Evolutionary conservation across 2,797 vertebrate genomes (phyloP).

Genomic region (Epinephelus awoara): DNA sequence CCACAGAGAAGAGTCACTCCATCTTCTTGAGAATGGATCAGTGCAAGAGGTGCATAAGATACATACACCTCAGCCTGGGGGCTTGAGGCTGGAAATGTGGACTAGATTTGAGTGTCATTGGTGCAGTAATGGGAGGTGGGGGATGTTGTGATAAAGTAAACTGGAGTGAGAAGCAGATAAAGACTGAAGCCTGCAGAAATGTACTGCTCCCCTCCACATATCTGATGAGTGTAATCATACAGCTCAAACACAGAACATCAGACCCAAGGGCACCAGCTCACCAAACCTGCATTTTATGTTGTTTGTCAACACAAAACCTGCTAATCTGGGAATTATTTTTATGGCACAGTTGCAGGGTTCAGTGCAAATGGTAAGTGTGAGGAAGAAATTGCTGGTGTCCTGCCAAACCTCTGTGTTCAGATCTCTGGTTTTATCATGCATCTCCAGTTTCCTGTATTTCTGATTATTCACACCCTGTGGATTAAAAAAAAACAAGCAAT

Average conservation of each 20-base stretch:
- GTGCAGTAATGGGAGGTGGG: background rate
- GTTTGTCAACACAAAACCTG: background rate
- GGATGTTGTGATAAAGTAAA: conserved; percentile 18
- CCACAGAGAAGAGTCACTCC: background rate
- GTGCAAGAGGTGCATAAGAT: background rate
- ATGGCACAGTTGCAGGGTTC: background rate
- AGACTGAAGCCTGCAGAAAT: background rate
- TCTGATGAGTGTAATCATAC: background rate
- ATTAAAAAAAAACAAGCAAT: background rate
- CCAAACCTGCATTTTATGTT: background rate
- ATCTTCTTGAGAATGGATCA: background rate
- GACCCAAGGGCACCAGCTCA: background rate
- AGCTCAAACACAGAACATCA: background rate
- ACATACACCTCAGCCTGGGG: conserved; percentile 6
- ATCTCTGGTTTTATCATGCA: background rate
- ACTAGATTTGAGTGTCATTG: conserved; percentile 8
- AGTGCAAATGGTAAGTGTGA: background rate
- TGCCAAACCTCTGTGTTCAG: background rate
- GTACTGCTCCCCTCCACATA: background rate
- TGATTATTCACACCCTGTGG: no score
- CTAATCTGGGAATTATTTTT: background rate
- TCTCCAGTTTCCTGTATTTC: background rate
- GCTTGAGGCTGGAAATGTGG: background rate
- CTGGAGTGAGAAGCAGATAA: conserved; percentile 6
- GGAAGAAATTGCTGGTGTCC: background rate